Percentiles rank a stretch among this genome's conserved stretches.
phyloP scores from a whole-genome alignment of 2,797 vertebrate species.

The Bucorvus abyssinicus region DNA sequence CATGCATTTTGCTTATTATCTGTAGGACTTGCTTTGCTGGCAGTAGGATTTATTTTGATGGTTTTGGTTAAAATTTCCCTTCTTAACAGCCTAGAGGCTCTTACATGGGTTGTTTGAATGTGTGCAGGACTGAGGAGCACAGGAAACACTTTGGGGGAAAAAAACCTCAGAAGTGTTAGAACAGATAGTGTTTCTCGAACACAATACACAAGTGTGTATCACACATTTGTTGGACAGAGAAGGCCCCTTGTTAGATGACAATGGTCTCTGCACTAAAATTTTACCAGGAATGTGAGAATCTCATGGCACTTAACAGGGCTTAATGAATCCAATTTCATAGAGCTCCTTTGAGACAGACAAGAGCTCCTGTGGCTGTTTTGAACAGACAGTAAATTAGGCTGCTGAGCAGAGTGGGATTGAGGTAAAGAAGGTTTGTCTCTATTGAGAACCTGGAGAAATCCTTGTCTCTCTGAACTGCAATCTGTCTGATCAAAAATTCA shows the following conservation, averaged over 20 bases:
- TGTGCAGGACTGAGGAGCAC: background rate
- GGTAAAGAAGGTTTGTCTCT: background rate
- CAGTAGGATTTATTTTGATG: background rate
- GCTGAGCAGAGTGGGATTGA: background rate
- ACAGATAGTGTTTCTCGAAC: background rate
- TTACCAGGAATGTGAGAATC: background rate
- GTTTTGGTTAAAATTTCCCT: background rate
- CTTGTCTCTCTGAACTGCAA: background rate
- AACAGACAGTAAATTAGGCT: background rate
- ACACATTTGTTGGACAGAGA: background rate
- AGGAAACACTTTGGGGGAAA: background rate
- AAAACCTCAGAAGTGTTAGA: background rate
- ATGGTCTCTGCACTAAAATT: background rate
- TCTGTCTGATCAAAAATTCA: background rate
- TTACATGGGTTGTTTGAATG: background rate
- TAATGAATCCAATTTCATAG: conserved; percentile 43
- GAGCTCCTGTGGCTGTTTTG: background rate
- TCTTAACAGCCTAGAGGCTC: background rate
- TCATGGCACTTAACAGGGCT: background rate
- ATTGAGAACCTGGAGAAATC: background rate
- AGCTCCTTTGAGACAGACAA: conserved; percentile 18
- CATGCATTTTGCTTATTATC: background rate
- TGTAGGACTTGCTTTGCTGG: background rate
- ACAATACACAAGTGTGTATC: background rate
- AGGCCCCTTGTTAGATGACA: background rate